Base-by-base conservation (phyloP, 2,888 invertebrate genomes). In the Tyria jacobaeae region DNA sequence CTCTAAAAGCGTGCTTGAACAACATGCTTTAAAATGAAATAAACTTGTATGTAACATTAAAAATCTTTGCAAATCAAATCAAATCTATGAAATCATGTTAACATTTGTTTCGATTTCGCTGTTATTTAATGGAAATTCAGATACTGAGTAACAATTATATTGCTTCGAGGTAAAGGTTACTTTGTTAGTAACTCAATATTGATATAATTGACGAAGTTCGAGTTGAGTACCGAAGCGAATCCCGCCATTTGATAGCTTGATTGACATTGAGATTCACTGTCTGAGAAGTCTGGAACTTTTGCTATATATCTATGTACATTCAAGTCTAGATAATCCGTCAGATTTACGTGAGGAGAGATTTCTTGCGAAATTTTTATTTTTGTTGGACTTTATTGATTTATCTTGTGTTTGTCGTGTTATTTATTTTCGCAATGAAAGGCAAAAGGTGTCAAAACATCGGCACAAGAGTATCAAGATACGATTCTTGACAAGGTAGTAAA, bases 91-190 rank as follows among this genome's bases (percentile, higher is more conserved):
- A n/a, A n/a, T n/a, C n/a, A n/a, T n/a, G n/a, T n/a, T n/a, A n/a
- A n/a, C n/a, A n/a, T n/a, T n/a, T n/a, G n/a, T 31, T 50, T 10
- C 12, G n/a, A 34, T 9, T 9, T 24, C 24, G 17, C 15, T 37
- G 2, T 37, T 15, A 15, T 52, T 14, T 10, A 15, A 52, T 5
- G 15, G 25, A 25, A 53, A 39, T 53, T 64, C 57, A 60, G 44
- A 44, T 61, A 25, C 6, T 7, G 57, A 9, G 3, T 25, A 25
- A 50, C 49, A 50, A 56, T 50, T 17, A 10, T 7, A 52, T 44
- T 48, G n/a, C 24, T 15, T 24, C 1, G 24, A 21, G 34, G 34
- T 39, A 39, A 14, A 39, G 1, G 15, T n/a, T 25, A 25, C 12
- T 27, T 35, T 5, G 53, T 37, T 21, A 1, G 35, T 52, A 52